phyloP scores from a whole-genome alignment of 2,113 vertebrate species.

The Balaeniceps rex region DNA sequence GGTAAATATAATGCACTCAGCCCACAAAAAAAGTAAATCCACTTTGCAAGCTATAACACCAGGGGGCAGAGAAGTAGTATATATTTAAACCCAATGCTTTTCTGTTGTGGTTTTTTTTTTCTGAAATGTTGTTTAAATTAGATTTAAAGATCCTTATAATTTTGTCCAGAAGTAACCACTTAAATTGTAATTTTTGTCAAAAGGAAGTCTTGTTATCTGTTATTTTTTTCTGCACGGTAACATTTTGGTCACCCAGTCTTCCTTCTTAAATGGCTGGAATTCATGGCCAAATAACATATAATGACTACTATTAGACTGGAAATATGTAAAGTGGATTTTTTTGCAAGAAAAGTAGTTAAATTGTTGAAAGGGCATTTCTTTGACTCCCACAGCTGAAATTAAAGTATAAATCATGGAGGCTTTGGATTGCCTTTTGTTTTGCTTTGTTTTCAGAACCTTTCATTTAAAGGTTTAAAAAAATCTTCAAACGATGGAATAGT shows the following conservation, averaged over 20 bases:
- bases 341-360: neutral
- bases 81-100: neutral
- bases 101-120: neutral
- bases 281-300: neutral
- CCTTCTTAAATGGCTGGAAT: neutral
- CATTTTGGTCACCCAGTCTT: neutral
- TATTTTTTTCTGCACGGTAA: neutral
- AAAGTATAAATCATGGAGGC: neutral
- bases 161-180: neutral
- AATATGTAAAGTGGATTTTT: neutral
- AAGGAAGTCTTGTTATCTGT: neutral
- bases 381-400: neutral
- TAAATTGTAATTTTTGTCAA: neutral
- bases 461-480: neutral
- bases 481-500: neutral
- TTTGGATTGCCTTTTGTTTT: neutral
- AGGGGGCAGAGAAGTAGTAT: slow-evolving; percentile 25
- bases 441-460: neutral
- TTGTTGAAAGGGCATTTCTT: neutral
- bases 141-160: neutral
- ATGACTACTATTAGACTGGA: neutral
- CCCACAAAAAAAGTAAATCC: neutral
- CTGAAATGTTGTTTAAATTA: neutral
- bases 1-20: neutral
- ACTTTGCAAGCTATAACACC: neutral